Evolutionary conservation across 92 coral and sea anemone genomes (phyloP).

Genomic region (Parazoanthus swiftii): DNA sequence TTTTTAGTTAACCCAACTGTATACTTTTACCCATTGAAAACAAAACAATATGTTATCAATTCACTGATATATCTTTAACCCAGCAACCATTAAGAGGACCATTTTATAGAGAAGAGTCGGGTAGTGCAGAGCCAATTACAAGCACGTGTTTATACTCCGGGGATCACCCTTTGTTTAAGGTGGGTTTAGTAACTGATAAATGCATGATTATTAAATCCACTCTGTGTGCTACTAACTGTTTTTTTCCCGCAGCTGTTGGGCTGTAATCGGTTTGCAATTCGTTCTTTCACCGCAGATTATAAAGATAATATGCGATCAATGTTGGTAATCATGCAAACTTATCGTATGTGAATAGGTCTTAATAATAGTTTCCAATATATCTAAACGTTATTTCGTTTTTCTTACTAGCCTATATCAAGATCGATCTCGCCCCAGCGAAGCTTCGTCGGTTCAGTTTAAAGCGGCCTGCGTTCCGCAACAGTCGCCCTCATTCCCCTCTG

Average conservation of each 20-base stretch:
- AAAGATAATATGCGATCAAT: not conserved
- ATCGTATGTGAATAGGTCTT: not conserved
- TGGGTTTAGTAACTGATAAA: not conserved
- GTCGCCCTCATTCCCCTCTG: too few species aligned
- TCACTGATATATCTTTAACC: not conserved
- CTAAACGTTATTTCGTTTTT: too few species aligned
- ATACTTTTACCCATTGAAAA: not conserved
- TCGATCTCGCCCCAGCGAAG: too few species aligned
- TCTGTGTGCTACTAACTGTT: too few species aligned
- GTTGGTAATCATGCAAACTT: not conserved
- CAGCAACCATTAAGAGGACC: slow-evolving; percentile 1
- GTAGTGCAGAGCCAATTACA: not conserved
- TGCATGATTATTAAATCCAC: not conserved
- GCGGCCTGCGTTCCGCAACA: too few species aligned
- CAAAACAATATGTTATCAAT: not conserved
- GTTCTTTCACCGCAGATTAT: not conserved
- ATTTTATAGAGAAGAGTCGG: not conserved
- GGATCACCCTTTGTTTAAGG: slow-evolving; percentile 14
- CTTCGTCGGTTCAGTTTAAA: too few species aligned
- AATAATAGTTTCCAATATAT: too few species aligned
- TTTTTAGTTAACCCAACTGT: too few species aligned
- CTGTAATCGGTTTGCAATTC: too few species aligned
- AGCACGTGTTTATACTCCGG: slow-evolving; percentile 14
- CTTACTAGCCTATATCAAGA: too few species aligned
- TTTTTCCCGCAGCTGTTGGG: too few species aligned